Evolutionary conservation across 2,113 vertebrate genomes (phyloP).

Genomic region (Ctenomys sociabilis): DNA sequence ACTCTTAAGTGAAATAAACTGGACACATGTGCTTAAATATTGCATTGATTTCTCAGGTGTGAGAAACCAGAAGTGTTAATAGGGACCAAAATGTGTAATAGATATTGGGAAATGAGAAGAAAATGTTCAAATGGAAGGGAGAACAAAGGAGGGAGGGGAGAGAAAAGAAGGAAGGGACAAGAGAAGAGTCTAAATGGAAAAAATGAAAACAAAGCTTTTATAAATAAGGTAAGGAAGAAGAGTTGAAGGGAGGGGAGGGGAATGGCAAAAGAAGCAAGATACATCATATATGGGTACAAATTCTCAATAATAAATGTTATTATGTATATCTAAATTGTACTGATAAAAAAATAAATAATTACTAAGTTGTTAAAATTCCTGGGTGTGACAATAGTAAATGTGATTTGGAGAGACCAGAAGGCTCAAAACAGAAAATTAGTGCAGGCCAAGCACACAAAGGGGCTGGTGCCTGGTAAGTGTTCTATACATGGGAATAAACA

Average conservation of each 20-base stretch:
- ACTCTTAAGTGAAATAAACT: background rate
- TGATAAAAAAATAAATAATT: conserved; percentile 19
- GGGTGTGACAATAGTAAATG: background rate
- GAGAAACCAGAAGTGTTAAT: background rate
- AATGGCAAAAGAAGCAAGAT: background rate
- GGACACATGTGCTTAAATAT: background rate
- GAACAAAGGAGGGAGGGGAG: background rate
- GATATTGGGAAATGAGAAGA: background rate
- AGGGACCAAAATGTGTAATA: background rate
- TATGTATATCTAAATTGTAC: background rate
- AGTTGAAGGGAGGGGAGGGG: background rate
- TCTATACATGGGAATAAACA: background rate
- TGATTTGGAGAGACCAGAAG: background rate
- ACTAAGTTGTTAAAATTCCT: background rate
- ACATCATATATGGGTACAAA: background rate
- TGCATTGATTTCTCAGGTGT: background rate
- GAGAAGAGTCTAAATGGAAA: background rate
- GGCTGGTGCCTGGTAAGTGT: background rate
- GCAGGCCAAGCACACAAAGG: background rate
- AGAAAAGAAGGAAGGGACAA: too few species aligned
- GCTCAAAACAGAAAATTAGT: background rate
- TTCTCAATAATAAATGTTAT: background rate
- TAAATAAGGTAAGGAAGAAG: background rate
- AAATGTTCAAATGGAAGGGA: background rate
- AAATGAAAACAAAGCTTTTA: background rate